Base-by-base conservation (phyloP, 2,888 invertebrate genomes). In the Serripes groenlandicus region DNA sequence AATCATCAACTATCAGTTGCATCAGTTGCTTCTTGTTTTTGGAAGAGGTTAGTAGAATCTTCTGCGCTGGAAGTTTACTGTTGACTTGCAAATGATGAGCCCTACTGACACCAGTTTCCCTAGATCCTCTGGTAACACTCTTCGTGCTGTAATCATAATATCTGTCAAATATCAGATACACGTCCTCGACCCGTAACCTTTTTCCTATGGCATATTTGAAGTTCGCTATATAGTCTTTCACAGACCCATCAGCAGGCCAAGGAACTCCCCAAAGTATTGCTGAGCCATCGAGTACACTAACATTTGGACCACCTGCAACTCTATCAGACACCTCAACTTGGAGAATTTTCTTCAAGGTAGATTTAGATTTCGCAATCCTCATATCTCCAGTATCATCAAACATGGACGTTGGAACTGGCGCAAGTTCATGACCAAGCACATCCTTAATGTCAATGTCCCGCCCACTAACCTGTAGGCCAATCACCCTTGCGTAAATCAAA, bases 391-490 rank as follows among this genome's bases (percentile, higher is more conserved):
- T 69, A n/a, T 77, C 73, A 34, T 49, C 23, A 62, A 77, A 77
- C 81, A 77, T 77, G 0, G 73, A 77, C 1, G 74, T 74, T 28
- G 81, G 81, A 1, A 81, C 76, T 23, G 72, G 75, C 1, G 75
- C 21, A 3, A 80, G 42, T 32, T 80, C 71, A 32, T 75, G 35
- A 4, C 52, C 18, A 0, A 75, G 26, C 0, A 80, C 2, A 35
- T 42, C 34, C 15, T 60, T 49, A 9, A 75, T 35, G 32, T 76
- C 81, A 7, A 77, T 52, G n/a, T 75, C 72, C 23, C 76, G 26
- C 37, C 37, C 35, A 32, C 72, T 76, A 9, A 72, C 72, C 32
- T 73, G 73, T 49, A 76, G 30, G 4, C 76, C 81, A 5, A 76
- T 64, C 3, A 81, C 73, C 49, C 76, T 35, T 1, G 42, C 18